A percentile compares a stretch with the other conserved stretches of the same genome.
Evolutionary conservation across 2,113 vertebrate genomes (phyloP).

Genomic region (Nycticorax nycticorax): DNA sequence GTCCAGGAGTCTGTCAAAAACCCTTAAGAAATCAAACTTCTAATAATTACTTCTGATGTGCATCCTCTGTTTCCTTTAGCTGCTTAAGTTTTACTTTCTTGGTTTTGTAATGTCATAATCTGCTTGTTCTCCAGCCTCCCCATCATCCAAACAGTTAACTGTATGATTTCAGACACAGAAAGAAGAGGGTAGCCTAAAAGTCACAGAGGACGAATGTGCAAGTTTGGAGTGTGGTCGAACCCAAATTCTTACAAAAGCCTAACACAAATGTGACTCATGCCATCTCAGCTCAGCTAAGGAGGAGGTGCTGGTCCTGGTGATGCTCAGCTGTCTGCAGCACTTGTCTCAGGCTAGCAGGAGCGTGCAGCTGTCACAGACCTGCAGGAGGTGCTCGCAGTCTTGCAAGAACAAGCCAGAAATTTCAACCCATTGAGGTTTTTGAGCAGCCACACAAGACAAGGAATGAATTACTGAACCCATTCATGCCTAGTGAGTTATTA

Average conservation of each 20-base stretch:
- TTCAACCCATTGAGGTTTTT: slow-evolving; percentile 8
- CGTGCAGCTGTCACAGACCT: neutral
- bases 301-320: neutral
- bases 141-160: neutral
- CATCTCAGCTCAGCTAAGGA: neutral
- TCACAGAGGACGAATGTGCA: neutral
- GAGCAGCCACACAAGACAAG: slow-evolving; percentile 44
- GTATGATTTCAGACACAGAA: neutral
- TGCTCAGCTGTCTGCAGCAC: neutral
- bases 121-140: neutral
- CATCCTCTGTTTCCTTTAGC: neutral
- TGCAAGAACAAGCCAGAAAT: slow-evolving; percentile 42
- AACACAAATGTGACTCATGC: neutral
- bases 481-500: slow-evolving; percentile 68
- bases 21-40: neutral
- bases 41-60: neutral
- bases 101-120: neutral
- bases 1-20: neutral
- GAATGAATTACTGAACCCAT: slow-evolving; percentile 59
- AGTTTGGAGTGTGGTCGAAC: neutral
- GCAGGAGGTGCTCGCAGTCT: slow-evolving; percentile 29
- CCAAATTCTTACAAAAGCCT: neutral
- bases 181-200: neutral
- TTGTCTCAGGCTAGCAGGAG: neutral
- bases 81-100: neutral